Evolutionary conservation across 2,888 invertebrate genomes (phyloP).

Genomic region (Lepas anatifera): DNA sequence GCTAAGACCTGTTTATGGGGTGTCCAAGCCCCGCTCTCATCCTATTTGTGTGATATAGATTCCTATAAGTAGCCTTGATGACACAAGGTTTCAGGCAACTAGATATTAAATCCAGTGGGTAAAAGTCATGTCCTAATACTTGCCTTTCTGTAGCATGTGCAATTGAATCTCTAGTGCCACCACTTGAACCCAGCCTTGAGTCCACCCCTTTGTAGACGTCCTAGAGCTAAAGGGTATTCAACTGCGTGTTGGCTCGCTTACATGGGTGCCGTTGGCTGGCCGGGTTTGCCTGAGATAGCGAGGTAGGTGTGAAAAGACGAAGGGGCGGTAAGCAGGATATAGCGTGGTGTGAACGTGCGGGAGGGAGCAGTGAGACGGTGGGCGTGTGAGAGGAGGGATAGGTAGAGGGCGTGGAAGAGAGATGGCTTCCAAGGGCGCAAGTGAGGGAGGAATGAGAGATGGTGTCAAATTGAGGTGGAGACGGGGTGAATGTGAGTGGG

Average conservation of each 20-base stretch:
- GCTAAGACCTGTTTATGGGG: constrained; percentile 6
- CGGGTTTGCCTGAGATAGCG: neutral
- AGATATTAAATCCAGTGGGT: neutral
- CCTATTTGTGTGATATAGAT: constrained; percentile 10
- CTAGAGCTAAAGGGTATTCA: neutral
- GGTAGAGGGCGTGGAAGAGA: too few relatives aligned
- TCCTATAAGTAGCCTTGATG: neutral
- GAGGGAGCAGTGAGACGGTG: too few relatives aligned
- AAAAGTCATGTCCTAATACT: constrained; percentile 4
- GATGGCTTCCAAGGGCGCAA: too few relatives aligned
- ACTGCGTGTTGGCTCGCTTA: neutral
- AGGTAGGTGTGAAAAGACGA: too few relatives aligned
- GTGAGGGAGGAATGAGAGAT: too few relatives aligned
- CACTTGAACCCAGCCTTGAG: constrained; percentile 4
- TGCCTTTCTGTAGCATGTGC: constrained; percentile 10
- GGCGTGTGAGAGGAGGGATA: too few relatives aligned
- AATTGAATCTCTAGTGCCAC: constrained; percentile 11
- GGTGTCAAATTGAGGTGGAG: too few relatives aligned
- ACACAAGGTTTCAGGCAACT: neutral
- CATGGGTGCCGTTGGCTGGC: neutral
- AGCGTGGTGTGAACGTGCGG: too few relatives aligned
- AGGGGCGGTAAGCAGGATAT: too few relatives aligned
- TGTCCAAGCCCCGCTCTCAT: neutral
- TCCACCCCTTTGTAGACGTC: neutral
- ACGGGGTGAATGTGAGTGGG: too few relatives aligned